These are phyloP conservation scores for Oligia fasciuncula DNA, from an alignment of 2,888 invertebrate species.

Conservation along the genomic window DNA sequence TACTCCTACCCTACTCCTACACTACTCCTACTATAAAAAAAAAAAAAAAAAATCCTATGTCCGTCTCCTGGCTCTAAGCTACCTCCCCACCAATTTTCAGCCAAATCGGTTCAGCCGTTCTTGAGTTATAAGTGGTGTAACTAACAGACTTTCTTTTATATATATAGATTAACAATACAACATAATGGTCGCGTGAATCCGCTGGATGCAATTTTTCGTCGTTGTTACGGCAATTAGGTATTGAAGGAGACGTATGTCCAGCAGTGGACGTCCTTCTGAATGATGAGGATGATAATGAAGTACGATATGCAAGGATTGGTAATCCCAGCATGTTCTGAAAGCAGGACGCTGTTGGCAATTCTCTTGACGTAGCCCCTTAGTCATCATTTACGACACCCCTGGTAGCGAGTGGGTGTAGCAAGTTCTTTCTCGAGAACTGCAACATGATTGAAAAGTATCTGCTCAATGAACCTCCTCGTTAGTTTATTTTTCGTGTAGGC, in stretches of 20 bases:
- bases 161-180: too few species aligned
- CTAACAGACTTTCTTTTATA: too few species aligned
- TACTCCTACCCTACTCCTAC: too few species aligned
- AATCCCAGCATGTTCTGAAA: neutral
- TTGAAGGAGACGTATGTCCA: neutral
- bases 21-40: too few species aligned
- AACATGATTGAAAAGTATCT: neutral
- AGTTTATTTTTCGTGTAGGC: neutral
- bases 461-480: neutral
- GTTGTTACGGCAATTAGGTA: neutral
- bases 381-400: neutral
- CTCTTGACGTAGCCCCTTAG: neutral
- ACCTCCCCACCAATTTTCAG: too few species aligned
- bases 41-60: too few species aligned
- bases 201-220: neutral
- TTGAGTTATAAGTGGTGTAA: too few species aligned
- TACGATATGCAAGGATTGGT: neutral
- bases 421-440: neutral
- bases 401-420: neutral
- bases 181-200: neutral
- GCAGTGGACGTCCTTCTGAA: neutral
- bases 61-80: too few species aligned
- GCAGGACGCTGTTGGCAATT: neutral
- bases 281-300: neutral
- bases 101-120: too few species aligned